Conservation (phyloP, 2,113 vertebrate species). For the Phaethon lepturus region DNA sequence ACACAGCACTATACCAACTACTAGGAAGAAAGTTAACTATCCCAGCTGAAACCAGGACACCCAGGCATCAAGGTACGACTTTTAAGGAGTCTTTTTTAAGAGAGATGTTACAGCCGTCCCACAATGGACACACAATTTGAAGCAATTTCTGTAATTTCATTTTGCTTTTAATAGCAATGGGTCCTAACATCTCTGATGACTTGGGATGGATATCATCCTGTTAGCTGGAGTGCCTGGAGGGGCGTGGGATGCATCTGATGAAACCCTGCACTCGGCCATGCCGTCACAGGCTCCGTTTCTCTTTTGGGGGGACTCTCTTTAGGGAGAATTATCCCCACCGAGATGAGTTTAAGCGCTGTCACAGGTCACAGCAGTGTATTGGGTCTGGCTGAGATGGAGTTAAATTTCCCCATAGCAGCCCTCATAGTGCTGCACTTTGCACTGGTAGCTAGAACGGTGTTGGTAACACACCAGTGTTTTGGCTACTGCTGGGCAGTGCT, state of each 20-base stretch:
- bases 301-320: no score
- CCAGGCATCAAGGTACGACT: not conserved
- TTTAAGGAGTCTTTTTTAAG: not conserved
- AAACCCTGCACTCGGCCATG: fast-evolving
- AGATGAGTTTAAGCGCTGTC: not conserved
- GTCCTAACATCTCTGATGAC: not conserved
- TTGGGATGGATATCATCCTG: not conserved
- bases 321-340: fast-evolving
- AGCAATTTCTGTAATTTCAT: not conserved
- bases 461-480: no score
- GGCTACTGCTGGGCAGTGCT: no score
- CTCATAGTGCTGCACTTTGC: no score
- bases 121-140: not conserved
- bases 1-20: no score
- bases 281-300: not conserved
- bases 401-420: no score
- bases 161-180: not conserved
- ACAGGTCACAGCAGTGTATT: not conserved
- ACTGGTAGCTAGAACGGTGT: no score
- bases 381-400: no score
- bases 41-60: not conserved
- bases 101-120: fast-evolving
- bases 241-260: not conserved
- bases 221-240: not conserved
- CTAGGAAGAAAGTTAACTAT: not conserved